These are phyloP conservation scores for Siderastrea radians DNA, from an alignment of 92 coral and sea anemone species.

Conservation along the genomic window DNA sequence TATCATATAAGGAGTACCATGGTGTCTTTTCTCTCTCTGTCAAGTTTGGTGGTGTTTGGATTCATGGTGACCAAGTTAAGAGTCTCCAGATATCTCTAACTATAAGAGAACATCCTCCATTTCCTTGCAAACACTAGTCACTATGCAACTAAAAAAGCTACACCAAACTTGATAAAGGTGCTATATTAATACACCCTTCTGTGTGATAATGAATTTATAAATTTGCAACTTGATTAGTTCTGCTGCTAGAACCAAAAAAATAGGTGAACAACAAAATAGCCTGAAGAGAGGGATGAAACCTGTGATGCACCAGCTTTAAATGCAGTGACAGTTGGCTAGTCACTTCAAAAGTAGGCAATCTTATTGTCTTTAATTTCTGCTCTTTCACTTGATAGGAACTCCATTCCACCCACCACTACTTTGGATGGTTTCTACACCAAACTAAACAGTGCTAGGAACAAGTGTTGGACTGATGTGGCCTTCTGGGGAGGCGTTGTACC, in stretches of 20 bases:
- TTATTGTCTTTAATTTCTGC: not conserved
- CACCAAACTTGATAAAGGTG: too few species aligned
- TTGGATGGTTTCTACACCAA: slow-evolving; percentile 70
- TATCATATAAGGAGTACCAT: too few species aligned
- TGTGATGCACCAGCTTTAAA: not conserved
- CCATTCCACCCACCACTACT: slow-evolving; percentile 89
- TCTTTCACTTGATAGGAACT: slow-evolving; percentile 50
- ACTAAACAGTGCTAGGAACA: slow-evolving; percentile 70
- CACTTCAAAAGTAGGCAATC: not conserved
- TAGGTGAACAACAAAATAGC: too few species aligned
- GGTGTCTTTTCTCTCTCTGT: too few species aligned
- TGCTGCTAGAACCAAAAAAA: too few species aligned
- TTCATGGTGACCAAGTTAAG: not conserved
- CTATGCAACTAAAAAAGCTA: too few species aligned
- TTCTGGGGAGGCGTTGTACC: slow-evolving; percentile 94
- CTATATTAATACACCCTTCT: too few species aligned
- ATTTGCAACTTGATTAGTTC: too few species aligned
- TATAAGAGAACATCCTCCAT: too few species aligned
- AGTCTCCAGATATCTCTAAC: not conserved
- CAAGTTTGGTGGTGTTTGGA: not conserved
- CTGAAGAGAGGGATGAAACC: not conserved
- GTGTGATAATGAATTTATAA: too few species aligned
- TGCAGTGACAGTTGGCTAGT: too few species aligned
- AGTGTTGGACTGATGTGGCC: slow-evolving; percentile 87
- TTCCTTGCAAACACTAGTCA: too few species aligned